Conservation (phyloP, 2,113 vertebrate genomes). For the Motacilla alba region DNA sequence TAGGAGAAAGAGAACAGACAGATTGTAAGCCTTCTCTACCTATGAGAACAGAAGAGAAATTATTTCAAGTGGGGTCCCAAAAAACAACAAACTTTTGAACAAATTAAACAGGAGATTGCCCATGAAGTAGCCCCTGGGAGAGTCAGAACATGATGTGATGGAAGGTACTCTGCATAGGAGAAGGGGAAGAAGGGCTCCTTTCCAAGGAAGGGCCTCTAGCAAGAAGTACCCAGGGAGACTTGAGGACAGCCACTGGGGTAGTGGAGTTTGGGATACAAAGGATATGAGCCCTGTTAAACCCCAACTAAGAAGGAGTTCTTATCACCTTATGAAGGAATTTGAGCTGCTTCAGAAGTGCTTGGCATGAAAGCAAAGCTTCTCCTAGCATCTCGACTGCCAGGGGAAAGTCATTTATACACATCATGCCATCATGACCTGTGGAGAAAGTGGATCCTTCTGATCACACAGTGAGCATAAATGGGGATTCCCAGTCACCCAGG, state of each 20-base stretch:
- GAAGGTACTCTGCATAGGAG: accelerated
- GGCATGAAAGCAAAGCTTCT: neutral
- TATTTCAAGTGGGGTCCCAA: neutral
- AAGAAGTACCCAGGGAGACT: neutral
- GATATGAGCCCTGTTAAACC: neutral
- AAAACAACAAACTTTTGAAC: neutral
- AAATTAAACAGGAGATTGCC: neutral
- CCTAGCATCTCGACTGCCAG: neutral
- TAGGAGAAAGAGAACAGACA: neutral
- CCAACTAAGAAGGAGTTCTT: neutral
- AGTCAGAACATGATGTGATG: neutral
- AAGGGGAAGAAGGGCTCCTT: neutral
- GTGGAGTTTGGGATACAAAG: neutral
- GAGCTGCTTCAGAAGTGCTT: neutral
- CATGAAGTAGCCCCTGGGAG: neutral
- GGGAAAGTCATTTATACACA: neutral
- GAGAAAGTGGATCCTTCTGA: neutral
- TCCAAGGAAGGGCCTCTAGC: no score
- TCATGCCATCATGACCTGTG: neutral
- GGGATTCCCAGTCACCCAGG: neutral
- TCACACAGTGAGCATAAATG: neutral
- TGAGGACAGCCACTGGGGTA: no score
- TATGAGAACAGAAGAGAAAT: neutral
- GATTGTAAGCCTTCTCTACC: neutral
- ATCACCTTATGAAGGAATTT: neutral